phyloP scores from a whole-genome alignment of 2,797 vertebrate genomes.

The Hozukius guyotensis region DNA sequence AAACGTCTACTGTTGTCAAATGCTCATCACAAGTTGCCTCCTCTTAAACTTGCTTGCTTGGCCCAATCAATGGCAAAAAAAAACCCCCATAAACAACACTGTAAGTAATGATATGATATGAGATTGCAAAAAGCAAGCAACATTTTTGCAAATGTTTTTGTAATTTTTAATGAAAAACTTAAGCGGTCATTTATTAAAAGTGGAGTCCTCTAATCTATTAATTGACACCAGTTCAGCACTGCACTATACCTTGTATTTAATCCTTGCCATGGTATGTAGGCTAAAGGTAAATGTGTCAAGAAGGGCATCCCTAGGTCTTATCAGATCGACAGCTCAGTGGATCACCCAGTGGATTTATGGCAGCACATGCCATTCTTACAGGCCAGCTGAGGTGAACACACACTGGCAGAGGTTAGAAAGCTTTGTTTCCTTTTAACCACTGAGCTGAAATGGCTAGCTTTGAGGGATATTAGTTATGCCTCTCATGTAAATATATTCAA shows the following conservation, averaged over 20 bases:
- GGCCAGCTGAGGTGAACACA: conserved; percentile 25
- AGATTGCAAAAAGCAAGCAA: background rate
- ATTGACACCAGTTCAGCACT: background rate
- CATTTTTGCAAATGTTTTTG: background rate
- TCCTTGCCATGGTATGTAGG: background rate
- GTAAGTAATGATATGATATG: background rate
- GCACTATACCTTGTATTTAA: background rate
- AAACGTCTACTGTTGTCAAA: background rate
- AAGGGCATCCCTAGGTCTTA: background rate
- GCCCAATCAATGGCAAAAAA: background rate
- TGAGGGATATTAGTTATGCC: background rate
- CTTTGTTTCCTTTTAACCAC: background rate
- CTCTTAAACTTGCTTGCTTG: background rate
- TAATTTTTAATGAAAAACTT: background rate
- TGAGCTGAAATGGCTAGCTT: background rate
- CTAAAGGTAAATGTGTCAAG: conserved; percentile 15
- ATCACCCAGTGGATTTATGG: conserved; percentile 41
- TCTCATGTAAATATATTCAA: background rate
- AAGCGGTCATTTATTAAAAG: background rate
- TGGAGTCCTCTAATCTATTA: background rate
- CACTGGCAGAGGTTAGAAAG: background rate
- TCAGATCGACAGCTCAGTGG: conserved; percentile 52
- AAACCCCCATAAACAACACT: too few species aligned
- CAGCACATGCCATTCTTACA: conserved; percentile 32
- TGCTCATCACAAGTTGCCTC: background rate